Conservation (phyloP, 23 tunicate species). For the Styela clava region DNA sequence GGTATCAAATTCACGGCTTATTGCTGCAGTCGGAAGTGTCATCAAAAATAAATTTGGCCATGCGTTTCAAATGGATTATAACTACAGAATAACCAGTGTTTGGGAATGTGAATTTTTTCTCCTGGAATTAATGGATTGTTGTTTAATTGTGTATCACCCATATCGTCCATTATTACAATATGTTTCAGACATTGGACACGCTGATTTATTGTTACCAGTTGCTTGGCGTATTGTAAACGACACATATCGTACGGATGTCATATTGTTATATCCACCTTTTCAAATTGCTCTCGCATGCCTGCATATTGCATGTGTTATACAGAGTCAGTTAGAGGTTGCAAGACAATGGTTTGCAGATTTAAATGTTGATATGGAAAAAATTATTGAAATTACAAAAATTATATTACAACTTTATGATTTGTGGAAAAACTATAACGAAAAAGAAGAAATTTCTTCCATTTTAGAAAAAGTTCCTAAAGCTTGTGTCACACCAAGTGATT, state of each 20-base stretch:
- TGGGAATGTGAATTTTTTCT: slow-evolving; percentile 96
- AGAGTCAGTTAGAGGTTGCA: slow-evolving; percentile 41
- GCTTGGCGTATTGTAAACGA: slow-evolving; percentile 97
- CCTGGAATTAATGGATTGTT: slow-evolving; percentile 91
- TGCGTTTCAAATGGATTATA: slow-evolving; percentile 65
- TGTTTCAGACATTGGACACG: slow-evolving; percentile 40
- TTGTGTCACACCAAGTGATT: slow-evolving; percentile 14
- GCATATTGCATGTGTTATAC: slow-evolving; percentile 86
- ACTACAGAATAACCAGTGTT: slow-evolving; percentile 56
- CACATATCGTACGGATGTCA: slow-evolving; percentile 83
- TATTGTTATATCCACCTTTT: slow-evolving; percentile 78
- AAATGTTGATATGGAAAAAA: slow-evolving; percentile 76
- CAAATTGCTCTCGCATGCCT: slow-evolving; percentile 83
- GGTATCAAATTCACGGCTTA: slow-evolving; percentile 60
- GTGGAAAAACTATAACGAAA: slow-evolving; percentile 78
- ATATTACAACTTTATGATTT: slow-evolving; percentile 73
- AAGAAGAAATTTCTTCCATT: slow-evolving; percentile 51
- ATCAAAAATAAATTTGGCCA: slow-evolving; percentile 71
- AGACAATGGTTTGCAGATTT: slow-evolving; percentile 95
- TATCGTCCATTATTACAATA: slow-evolving; percentile 82
- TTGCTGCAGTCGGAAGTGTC: slow-evolving; percentile 36
- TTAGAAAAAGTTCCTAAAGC: slow-evolving; percentile 83
- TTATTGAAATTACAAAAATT: slow-evolving; percentile 68
- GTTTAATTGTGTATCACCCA: slow-evolving; percentile 89
- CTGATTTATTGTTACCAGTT: slow-evolving; percentile 51